These are phyloP conservation scores for Cebidichthys violaceus DNA, from an alignment of 2,113 vertebrate genomes.

Conservation along the genomic window DNA sequence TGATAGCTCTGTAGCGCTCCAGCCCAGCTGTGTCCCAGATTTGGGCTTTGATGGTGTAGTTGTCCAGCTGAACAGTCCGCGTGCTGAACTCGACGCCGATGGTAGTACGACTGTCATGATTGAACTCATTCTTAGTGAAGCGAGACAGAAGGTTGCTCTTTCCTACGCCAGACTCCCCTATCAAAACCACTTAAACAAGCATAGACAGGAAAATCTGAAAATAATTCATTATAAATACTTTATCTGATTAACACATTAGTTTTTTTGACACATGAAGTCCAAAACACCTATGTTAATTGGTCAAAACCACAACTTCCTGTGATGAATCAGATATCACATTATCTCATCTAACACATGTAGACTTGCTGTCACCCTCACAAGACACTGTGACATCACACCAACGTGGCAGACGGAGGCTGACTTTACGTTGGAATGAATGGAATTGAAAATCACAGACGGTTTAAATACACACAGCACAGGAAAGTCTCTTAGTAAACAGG, in stretches of 20 bases:
- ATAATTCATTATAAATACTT: background rate
- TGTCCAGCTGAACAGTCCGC: conserved; percentile 88
- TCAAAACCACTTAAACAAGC: conserved; percentile 88
- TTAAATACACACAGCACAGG: background rate
- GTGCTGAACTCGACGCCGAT: conserved; percentile 98
- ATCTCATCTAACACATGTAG: conserved; percentile 1
- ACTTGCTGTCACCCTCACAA: conserved; percentile 29
- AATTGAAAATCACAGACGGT: conserved; percentile 4
- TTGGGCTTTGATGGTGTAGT: conserved; percentile 90
- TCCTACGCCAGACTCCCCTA: conserved; percentile 88
- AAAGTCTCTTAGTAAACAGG: background rate
- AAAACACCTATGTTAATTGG: background rate
- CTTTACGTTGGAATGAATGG: conserved; percentile 54
- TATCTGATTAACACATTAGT: background rate
- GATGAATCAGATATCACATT: conserved; percentile 3
- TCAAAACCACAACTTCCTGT: background rate
- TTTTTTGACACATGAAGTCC: background rate
- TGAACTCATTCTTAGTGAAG: conserved; percentile 97
- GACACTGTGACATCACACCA: conserved; percentile 41
- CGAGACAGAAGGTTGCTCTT: conserved; percentile 87
- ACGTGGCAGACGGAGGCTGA: conserved; percentile 26
- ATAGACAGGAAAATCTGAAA: background rate
- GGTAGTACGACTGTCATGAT: conserved; percentile 95
- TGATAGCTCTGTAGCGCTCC: conserved; percentile 97
- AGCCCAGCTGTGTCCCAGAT: conserved; percentile 97